Percentiles rank a stretch among this genome's conserved stretches.
phyloP scores from a whole-genome alignment of 2,888 invertebrate genomes.

The Cosmopolites sordidus region DNA sequence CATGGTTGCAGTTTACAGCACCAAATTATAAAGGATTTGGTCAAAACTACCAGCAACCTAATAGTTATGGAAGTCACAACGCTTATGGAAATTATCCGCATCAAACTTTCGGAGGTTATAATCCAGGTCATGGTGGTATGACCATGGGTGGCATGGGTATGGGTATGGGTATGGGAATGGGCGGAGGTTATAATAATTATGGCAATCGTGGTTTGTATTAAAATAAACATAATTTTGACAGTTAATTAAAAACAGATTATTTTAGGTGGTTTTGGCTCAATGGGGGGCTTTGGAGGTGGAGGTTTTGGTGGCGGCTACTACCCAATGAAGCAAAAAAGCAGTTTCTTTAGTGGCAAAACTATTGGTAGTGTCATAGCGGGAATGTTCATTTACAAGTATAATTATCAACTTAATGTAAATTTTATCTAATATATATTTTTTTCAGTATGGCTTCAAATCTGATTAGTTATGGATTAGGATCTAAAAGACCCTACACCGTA shows the following conservation, averaged over 20 bases:
- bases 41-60: slow-evolving; percentile 20
- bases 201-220: background rate
- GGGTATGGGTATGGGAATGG: slow-evolving; percentile 22
- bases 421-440: background rate
- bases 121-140: slow-evolving; percentile 13
- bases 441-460: slow-evolving; percentile 29
- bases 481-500: slow-evolving; percentile 37
- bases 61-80: slow-evolving; percentile 24
- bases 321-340: slow-evolving; percentile 32
- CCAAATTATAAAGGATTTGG: slow-evolving; percentile 20
- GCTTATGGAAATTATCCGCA: slow-evolving; percentile 22
- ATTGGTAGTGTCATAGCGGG: slow-evolving; percentile 41
- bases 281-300: slow-evolving; percentile 11
- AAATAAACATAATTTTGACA: too few relatives aligned
- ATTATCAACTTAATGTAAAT: background rate
- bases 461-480: slow-evolving; percentile 19
- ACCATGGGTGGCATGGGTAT: slow-evolving; percentile 17
- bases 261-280: slow-evolving; percentile 6
- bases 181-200: slow-evolving; percentile 7
- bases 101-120: slow-evolving; percentile 20
- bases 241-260: too few relatives aligned
- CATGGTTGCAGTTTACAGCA: background rate
- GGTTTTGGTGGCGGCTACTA: slow-evolving; percentile 28
- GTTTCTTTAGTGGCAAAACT: slow-evolving; percentile 38
- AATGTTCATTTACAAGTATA: slow-evolving; percentile 39